These are phyloP conservation scores for Amphiduros pacificus DNA, from an alignment of 2,888 invertebrate genomes.

Conservation along the genomic window DNA sequence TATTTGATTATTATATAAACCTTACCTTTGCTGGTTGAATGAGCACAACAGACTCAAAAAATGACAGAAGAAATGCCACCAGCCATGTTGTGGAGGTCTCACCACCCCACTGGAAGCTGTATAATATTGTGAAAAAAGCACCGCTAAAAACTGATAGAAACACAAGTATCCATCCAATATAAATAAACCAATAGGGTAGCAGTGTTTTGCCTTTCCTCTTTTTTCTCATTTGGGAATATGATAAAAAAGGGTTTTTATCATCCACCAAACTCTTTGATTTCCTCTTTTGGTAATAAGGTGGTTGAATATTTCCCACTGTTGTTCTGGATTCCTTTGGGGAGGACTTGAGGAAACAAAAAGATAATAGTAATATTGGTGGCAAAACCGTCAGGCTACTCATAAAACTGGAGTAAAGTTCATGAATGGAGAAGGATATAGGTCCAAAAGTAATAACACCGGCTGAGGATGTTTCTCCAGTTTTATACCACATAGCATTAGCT, in stretches of 20 bases:
- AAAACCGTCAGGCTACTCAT: neutral
- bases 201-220: too few species aligned
- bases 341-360: neutral
- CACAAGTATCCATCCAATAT: neutral
- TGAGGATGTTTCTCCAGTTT: neutral
- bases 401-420: neutral
- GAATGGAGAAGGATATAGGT: neutral
- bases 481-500: conserved; percentile 14
- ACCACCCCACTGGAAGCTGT: conserved; percentile 2
- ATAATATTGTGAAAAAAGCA: neutral
- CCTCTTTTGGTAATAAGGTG: too few species aligned
- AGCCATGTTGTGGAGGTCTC: neutral
- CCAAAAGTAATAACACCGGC: neutral
- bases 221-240: too few species aligned
- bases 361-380: neutral
- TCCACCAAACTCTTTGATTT: too few species aligned
- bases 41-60: neutral
- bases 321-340: too few species aligned
- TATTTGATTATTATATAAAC: too few species aligned
- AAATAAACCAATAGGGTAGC: neutral
- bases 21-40: neutral
- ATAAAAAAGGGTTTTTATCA: too few species aligned
- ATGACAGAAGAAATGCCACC: neutral
- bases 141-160: neutral
- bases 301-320: too few species aligned